Evolutionary conservation across 2,888 invertebrate genomes (phyloP), one percentile per base, ranked within the genome.

Genomic region (Apodemia mormo): DNA sequence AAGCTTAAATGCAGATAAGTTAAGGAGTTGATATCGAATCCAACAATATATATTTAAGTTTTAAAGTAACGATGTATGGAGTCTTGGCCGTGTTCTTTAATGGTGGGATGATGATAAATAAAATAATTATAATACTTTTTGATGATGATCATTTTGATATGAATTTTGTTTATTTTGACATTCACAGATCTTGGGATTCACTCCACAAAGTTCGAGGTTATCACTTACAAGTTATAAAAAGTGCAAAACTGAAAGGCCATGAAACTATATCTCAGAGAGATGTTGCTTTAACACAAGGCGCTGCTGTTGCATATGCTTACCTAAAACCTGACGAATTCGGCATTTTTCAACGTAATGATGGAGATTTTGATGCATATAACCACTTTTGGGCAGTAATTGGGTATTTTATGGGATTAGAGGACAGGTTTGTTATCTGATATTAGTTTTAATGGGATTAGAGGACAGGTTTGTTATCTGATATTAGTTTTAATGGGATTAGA

Each of bases 301-400:
- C 61, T 2, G 33, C 33, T 12, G 30, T 58, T 30, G 0, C 33
- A 37, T 61, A 37, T 3, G 61, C 7, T 0, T 61, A 37, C 10
- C 33, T 12, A 6, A 61, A 61, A 14, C 61, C 61, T 7, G 37
- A 61, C 10, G 14, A 61, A 14, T 61, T 61, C 7, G 37, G 61
- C 5, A 37, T 61, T 14, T 61, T 33, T 1, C 33, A 30, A n/a
- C 37, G 7, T 33, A 2, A 37, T 33, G 7, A 61, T 0, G 61
- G 33, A 2, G 61, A 61, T 33, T 61, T 14, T 37, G 61, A 61
- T 2, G 61, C 33, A 2, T 37, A 61, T 33, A 61, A 61, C 14
- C 61, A 61, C 7, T 61, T 61, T 61, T 61, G 61, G 61, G 61
- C 33, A 7, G 61, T 61, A 8, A 14, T 61, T 37, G 61, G 61